phyloP scores from a whole-genome alignment of 23 tunicate genomes.

The Clavelina lepadiformis region DNA sequence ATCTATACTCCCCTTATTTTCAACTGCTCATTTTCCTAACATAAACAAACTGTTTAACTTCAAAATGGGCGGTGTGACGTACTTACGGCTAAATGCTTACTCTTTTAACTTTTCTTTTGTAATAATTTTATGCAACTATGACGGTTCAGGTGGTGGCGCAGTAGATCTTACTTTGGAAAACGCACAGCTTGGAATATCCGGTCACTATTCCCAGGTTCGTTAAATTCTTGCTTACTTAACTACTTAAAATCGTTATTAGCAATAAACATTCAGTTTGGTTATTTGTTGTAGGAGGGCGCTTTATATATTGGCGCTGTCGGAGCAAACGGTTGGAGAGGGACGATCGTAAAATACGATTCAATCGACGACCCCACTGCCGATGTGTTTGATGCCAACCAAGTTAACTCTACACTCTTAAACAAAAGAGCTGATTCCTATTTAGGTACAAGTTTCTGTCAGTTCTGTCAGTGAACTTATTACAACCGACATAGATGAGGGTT shows the following conservation, averaged over 20 bases:
- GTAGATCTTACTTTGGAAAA: not conserved
- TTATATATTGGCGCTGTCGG: slow-evolving; percentile 78
- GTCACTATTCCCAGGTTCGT: slow-evolving; percentile 19
- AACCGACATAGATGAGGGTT: not conserved
- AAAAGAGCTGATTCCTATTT: slow-evolving; percentile 78
- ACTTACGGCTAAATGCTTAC: not conserved
- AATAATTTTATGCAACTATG: not conserved
- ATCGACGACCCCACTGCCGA: slow-evolving; percentile 48
- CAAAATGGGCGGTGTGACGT: not conserved
- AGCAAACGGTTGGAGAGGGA: slow-evolving; percentile 91
- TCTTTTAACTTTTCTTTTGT: not conserved
- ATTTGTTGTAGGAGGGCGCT: slow-evolving; percentile 36
- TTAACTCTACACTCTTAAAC: slow-evolving; percentile 54
- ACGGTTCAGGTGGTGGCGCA: not conserved
- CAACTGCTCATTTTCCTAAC: too few species aligned
- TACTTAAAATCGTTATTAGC: too few species aligned
- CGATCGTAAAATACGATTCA: slow-evolving; percentile 64
- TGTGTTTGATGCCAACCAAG: slow-evolving; percentile 57
- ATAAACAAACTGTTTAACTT: too few species aligned
- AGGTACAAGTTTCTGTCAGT: slow-evolving; percentile 34
- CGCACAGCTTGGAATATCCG: slow-evolving; percentile 14
- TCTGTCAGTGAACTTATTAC: not conserved
- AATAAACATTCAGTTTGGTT: too few species aligned
- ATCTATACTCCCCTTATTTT: too few species aligned
- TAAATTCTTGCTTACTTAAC: too few species aligned